A percentile compares a stretch with the other conserved stretches of the same genome.
These are phyloP conservation scores for Kryphioiulus occultus DNA, from an alignment of 2,888 invertebrate genomes.

Conservation along the genomic window DNA sequence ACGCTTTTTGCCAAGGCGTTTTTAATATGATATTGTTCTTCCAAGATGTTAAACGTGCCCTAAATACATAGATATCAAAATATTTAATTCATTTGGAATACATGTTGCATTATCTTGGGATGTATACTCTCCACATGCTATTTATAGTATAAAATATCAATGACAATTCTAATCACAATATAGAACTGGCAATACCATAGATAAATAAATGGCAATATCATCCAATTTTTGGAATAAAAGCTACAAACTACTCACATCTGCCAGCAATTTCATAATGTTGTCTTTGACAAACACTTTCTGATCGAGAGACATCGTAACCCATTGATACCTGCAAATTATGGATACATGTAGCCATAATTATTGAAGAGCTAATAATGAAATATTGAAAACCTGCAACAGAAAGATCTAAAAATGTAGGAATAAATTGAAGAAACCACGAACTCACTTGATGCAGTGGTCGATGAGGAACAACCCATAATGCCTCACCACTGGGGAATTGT, in stretches of 20 bases:
- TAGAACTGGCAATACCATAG: too few relatives aligned
- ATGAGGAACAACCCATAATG: conserved; percentile 92
- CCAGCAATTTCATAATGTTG: conserved; percentile 55
- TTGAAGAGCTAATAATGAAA: too few relatives aligned
- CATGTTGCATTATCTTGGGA: too few relatives aligned
- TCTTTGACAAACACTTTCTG: conserved; percentile 90
- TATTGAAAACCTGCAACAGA: too few relatives aligned
- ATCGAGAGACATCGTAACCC: conserved; percentile 86
- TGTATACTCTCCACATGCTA: too few relatives aligned
- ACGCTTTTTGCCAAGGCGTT: conserved; percentile 81
- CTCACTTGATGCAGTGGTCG: conserved; percentile 87
- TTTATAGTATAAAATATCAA: too few relatives aligned
- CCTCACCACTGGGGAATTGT: conserved; percentile 78
- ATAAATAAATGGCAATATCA: too few relatives aligned
- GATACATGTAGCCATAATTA: too few relatives aligned
- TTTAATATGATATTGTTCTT: conserved; percentile 77
- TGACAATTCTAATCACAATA: too few relatives aligned
- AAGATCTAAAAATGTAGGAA: too few relatives aligned
- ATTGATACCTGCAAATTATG: conserved; percentile 68
- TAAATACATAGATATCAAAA: conserved; percentile 53
- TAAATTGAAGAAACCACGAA: too few relatives aligned
- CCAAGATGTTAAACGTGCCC: conserved; percentile 77
- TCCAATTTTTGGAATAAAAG: too few relatives aligned
- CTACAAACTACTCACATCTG: conserved; percentile 21
- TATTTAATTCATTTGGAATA: not conserved